Evolutionary conservation across 2,113 vertebrate species (phyloP).

Genomic region (cat (Felis catus)): F.catus_Fca126_mat1.0 CM031414.1:87974501-87975000

Average conservation of each 20-base stretch:
- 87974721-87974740: background rate
- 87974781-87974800: background rate
- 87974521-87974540: too few species aligned
- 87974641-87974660: background rate
- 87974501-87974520: too few species aligned
- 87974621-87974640: background rate
- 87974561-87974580: too few species aligned
- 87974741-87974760: background rate
- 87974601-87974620: background rate
- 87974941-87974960: background rate
- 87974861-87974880: background rate
- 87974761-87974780: background rate
- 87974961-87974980: background rate
- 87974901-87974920: background rate
- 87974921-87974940: background rate
- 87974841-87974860: background rate
- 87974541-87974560: too few species aligned
- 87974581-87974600: background rate
- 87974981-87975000: background rate
- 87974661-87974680: conserved; percentile 2
- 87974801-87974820: background rate
- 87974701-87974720: background rate
- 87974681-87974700: background rate
- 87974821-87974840: background rate
- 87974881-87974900: background rate